Evolutionary conservation across 2,113 vertebrate species (phyloP), one percentile per base, ranked within the genome.

Genomic region (Agapornis roseicollis): DNA sequence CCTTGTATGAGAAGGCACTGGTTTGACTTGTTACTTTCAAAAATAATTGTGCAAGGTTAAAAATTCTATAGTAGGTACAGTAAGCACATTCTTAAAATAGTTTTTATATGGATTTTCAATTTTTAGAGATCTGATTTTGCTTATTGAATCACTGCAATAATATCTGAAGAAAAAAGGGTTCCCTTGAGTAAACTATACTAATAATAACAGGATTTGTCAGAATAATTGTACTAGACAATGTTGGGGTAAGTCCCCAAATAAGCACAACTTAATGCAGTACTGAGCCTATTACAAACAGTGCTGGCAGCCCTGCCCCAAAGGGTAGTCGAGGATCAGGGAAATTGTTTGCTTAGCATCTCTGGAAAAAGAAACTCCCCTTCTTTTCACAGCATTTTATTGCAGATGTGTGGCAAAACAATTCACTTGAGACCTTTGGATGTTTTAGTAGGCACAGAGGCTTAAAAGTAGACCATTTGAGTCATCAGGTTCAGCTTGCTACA

Each of bases 271-370:
- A 88, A 90, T 88, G 61, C 92, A 72, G 39, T 84, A 56, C 72
- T 90, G 88, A 96, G 88, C 80, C 85, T 92, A 64, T 96, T 94
- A 91, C 50, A 80, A 95, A 72, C 53, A 47, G 22, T 68, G 39
- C 39, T 55, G 71, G 72, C 68, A 91, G 42, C 50, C 35, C 20
- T 91, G 29, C 37, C 88, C 49, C 47, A 68, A 95, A 94, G 90
- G 72, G 80, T 72, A 89, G 76, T 78, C 85, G 86, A 52, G 85
- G 82, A 93, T 93, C 94, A 81, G 33, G 69, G 61, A 90, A 79
- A 23, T 8, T 77, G 79, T 96, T 95, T 93, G 72, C 55, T 86
- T 77, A 86, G 35, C 20, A 55, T 79, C 72, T 90, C 77, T 74
- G 83, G 35, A 49, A 60, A 58, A 93, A 58, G 17, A 66, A 33